Percentiles rank a stretch among this genome's conserved stretches.
Conservation (phyloP, 2,113 vertebrate genomes). For the Rhineura floridana region DNA sequence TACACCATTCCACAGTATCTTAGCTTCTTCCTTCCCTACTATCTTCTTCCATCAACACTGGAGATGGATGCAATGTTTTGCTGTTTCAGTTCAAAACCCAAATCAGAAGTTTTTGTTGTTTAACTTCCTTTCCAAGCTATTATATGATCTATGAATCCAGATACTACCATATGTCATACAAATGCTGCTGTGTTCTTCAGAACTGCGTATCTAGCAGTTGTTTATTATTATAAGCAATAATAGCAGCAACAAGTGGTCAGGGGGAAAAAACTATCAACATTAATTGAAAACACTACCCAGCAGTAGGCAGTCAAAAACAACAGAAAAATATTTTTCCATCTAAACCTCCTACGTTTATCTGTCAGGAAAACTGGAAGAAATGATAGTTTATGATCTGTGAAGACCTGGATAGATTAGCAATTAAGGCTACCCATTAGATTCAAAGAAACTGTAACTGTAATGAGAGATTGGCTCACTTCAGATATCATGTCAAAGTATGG, state of each 20-base stretch:
- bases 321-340: neutral
- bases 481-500: neutral
- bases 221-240: conserved; percentile 5
- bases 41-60: neutral
- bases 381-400: neutral
- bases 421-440: neutral
- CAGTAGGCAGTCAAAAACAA: neutral
- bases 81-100: neutral
- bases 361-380: neutral
- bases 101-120: neutral
- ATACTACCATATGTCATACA: neutral
- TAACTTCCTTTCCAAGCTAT: neutral
- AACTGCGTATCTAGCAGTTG: neutral
- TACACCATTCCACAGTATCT: neutral
- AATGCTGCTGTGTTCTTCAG: neutral
- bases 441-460: neutral
- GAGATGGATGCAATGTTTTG: neutral
- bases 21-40: neutral
- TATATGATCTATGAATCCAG: neutral
- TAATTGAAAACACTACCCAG: neutral
- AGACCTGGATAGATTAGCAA: neutral
- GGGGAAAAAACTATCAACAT: neutral
- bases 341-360: neutral
- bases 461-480: neutral
- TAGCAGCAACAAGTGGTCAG: neutral